Evolutionary conservation across 2,797 vertebrate genomes (phyloP).

Genomic region (Morelia viridis): DNA sequence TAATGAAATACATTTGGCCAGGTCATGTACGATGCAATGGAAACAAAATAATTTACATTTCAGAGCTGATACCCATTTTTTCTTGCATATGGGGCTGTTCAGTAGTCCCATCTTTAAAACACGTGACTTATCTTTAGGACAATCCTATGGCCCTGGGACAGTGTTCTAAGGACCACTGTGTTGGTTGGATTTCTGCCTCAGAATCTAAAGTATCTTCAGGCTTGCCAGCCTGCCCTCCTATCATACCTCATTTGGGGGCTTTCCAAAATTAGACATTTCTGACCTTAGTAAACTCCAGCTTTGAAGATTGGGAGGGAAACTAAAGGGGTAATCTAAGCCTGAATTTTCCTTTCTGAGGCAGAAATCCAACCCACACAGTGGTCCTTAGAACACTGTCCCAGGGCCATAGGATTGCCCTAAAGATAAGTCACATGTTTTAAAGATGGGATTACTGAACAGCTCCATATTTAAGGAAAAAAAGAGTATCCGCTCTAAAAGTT

Average conservation of each 20-base stretch:
- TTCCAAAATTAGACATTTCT: neutral
- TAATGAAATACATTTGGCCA: neutral
- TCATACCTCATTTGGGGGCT: neutral
- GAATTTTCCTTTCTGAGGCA: neutral
- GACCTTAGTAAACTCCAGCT: neutral
- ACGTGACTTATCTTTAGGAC: neutral
- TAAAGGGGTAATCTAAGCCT: neutral
- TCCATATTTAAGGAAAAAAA: neutral
- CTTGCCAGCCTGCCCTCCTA: neutral
- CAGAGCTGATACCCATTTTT: neutral
- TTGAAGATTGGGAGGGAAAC: neutral
- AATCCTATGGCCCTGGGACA: neutral
- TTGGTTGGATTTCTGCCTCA: neutral
- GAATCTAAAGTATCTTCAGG: neutral
- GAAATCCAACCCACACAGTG: neutral
- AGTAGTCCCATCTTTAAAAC: neutral
- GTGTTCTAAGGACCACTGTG: neutral
- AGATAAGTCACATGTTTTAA: neutral
- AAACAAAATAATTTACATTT: neutral
- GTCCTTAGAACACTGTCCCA: neutral
- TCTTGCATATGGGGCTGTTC: neutral
- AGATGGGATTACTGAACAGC: neutral
- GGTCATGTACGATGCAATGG: neutral
- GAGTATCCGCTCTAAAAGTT: neutral
- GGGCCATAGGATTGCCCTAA: neutral